Conservation (phyloP, 2,113 vertebrate species). For the Plectropomus leopardus region DNA sequence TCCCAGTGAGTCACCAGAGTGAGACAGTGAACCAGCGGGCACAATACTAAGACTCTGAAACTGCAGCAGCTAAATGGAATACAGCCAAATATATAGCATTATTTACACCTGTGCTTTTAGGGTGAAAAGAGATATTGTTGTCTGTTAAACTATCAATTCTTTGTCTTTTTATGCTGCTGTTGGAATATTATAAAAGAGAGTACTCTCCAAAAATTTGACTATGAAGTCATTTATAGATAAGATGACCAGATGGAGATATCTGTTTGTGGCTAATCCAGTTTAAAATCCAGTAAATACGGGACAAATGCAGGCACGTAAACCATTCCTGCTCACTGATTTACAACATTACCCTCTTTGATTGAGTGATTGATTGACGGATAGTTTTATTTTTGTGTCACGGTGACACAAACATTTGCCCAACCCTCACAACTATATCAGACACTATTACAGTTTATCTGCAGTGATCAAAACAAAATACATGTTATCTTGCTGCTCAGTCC, state of each 20-base stretch:
- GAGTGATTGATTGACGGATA: no score
- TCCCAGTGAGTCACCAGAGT: background rate
- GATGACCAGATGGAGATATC: no score
- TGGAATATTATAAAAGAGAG: background rate
- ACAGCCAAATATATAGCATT: background rate
- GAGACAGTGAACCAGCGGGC: background rate
- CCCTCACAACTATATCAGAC: no score
- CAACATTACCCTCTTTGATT: background rate
- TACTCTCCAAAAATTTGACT: background rate
- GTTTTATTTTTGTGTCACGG: no score
- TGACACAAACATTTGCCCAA: no score
- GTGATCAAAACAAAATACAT: no score
- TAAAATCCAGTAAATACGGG: background rate
- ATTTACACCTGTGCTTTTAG: background rate
- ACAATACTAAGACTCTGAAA: background rate
- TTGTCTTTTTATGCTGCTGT: background rate
- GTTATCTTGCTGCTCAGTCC: no score
- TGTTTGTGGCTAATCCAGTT: background rate
- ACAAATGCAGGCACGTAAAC: no score
- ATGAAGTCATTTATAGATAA: background rate
- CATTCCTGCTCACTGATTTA: background rate
- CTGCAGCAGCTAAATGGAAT: background rate
- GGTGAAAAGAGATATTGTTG: background rate
- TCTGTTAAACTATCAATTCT: background rate
- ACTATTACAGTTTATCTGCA: no score